A percentile compares a stretch with the other conserved stretches of the same genome.
Conservation (phyloP, 2,888 invertebrate species). For the Tipula confusa region DNA sequence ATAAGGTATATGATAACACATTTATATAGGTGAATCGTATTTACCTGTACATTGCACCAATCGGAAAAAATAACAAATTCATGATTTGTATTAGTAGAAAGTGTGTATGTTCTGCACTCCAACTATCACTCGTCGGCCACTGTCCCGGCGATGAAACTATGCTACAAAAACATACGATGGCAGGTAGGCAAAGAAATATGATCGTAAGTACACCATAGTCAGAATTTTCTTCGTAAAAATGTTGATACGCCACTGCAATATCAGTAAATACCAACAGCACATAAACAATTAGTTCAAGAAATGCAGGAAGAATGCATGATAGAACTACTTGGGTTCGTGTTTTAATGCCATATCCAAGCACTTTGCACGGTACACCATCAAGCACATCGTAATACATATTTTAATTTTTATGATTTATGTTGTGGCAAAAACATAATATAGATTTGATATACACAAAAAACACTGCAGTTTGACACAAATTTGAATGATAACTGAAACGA, state of each 20-base stretch:
- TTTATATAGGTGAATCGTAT: conserved; percentile 33
- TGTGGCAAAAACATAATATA: neutral
- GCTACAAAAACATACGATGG: conserved; percentile 56
- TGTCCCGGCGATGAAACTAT: conserved; percentile 58
- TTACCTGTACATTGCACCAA: conserved; percentile 62
- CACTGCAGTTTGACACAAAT: neutral
- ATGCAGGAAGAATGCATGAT: conserved; percentile 53
- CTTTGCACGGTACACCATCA: conserved; percentile 43
- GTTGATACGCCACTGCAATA: conserved; percentile 60
- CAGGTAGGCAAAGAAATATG: conserved; percentile 54
- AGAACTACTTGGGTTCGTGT: conserved; percentile 47
- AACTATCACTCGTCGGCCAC: conserved; percentile 52
- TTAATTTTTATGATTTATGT: neutral
- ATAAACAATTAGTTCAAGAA: conserved; percentile 60
- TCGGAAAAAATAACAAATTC: conserved; percentile 56
- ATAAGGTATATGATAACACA: conserved; percentile 1
- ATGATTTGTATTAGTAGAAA: conserved; percentile 51
- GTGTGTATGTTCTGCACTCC: conserved; percentile 51
- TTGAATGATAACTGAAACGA: neutral
- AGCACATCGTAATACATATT: conserved; percentile 37
- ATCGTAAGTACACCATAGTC: conserved; percentile 52
- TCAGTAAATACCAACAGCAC: conserved; percentile 65
- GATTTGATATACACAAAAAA: neutral
- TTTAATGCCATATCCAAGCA: conserved; percentile 45
- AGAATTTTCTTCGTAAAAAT: conserved; percentile 57